Conservation (phyloP, 2,888 invertebrate genomes). For the Acronicta psi region DNA sequence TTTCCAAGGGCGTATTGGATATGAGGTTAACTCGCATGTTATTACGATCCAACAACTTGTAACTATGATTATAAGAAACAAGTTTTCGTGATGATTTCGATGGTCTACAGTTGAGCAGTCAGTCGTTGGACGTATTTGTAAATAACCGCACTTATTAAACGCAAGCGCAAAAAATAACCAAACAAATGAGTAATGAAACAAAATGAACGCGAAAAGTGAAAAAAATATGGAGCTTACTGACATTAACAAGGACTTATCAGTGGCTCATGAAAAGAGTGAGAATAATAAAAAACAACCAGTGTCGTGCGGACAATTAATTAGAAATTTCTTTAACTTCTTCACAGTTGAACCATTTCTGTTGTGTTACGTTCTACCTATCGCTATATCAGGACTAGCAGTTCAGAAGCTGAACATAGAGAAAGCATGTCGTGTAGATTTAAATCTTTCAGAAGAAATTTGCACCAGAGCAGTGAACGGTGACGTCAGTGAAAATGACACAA, state of each 20-base stretch:
- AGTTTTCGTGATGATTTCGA: conserved; percentile 49
- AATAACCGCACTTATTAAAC: conserved; percentile 48
- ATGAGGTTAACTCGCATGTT: conserved; percentile 10
- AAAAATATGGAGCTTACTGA: conserved; percentile 56
- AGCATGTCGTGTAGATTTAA: conserved; percentile 87
- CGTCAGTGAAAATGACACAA: conserved; percentile 63
- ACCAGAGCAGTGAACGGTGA: conserved; percentile 74
- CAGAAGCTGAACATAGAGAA: conserved; percentile 88
- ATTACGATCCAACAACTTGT: conserved; percentile 22
- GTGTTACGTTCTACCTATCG: conserved; percentile 90
- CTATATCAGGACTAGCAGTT: conserved; percentile 89
- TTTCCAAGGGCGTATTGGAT: conserved; percentile 30
- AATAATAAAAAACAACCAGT: conserved; percentile 37
- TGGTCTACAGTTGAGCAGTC: conserved; percentile 31
- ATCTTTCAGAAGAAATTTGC: conserved; percentile 85
- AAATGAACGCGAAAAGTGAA: conserved; percentile 60
- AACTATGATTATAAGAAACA: conserved; percentile 40
- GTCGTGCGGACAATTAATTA: conserved; percentile 52
- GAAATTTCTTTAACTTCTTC: conserved; percentile 71
- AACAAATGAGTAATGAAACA: conserved; percentile 41
- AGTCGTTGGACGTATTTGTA: conserved; percentile 45
- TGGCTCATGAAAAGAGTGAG: conserved; percentile 37
- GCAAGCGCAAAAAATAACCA: conserved; percentile 9
- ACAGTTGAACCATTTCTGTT: conserved; percentile 91
- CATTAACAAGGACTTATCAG: conserved; percentile 41